Evolutionary conservation across 2,113 vertebrate species (phyloP), one percentile per base, ranked within the genome.

Genomic region (Etia nguti): DNA sequence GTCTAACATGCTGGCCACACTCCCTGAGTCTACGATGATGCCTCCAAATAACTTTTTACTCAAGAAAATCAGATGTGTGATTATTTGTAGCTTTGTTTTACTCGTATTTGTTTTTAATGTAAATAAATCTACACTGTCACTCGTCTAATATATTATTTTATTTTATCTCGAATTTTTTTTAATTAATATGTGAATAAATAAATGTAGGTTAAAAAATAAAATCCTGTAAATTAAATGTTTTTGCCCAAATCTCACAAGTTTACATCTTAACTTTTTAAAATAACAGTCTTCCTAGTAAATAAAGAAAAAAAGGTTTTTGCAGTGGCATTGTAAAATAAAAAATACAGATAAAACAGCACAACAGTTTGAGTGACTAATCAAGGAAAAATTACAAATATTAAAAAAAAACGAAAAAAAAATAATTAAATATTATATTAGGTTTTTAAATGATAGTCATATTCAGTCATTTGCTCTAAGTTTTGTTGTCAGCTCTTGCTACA

Each of bases 221-320:
- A 38, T 41, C 11, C 5, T 22, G 10, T 41, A 15, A 68, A 6
- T 24, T 0, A 1, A 0, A 0, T 18, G n/a, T 10, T 6, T 70
- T 70, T 70, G 0, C 38, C 2, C 10, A 26, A 16, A 5, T 70
- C 5, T 46, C 5, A 3, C 1, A 24, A 10, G 38, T 73, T 73
- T 46, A 73, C 38, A 46, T 46, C 34, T 65, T 46, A 2, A 26
- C 2, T 73, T 26, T 73, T 73, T 10, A 26, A 26, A 46, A 43
- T 46, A 50, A 75, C 43, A 31, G 16, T 77, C 24, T 29, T 3
- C 18, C 6, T 3, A n/a, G 3, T 31, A 50, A 46, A 8, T 20
- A 50, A 77, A 31, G 16, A 8, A 20, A 8, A 70, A 12, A 48
- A 18, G 5, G 1, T 2, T 73, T 70, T 31, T 50, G 24, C 70